Evolutionary conservation across 2,888 invertebrate genomes (phyloP), one percentile per base, ranked within the genome.

Genomic region (Fragum whitleyi): DNA sequence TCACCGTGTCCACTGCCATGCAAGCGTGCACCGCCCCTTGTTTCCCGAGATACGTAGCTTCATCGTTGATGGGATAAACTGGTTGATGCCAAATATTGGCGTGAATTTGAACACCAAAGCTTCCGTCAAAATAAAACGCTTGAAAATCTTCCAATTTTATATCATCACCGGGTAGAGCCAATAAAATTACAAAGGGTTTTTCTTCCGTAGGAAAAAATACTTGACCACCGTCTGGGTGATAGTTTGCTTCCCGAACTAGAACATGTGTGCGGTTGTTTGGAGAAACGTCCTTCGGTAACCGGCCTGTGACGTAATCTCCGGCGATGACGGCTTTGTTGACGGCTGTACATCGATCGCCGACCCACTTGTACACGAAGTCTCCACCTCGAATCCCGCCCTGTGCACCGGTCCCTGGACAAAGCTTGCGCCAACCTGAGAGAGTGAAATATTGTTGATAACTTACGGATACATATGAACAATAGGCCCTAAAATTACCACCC

Each of bases 51-150:
- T 88, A 88, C 28, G 76, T 68, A 0, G 88, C 85, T 28, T 79
- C 79, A 67, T 89, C 87, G 14, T 69, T 74, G 14, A 87, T 59
- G 39, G 88, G 87, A 76, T 86, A 87, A 0, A 88, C 65, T 0
- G 86, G 83, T 47, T 88, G 87, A 47, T 89, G 89, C 88, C 88
- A 88, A 21, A 89, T 81, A 26, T 85, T 74, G 0, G 89, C 81
- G 39, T 86, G 83, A 28, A 89, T 88, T 62, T 89, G 89, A 0
- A 88, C 74, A 23, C 89, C 89, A 67, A 86, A 88, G n/a, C 78
- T 85, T 23, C 89, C 89, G 55, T 89, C 88, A 59, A 85, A 89
- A 74, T 87, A 89, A 75, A 89, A 89, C 0, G 89, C 87, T 14
- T 75, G 74, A 74, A 88, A 88, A 57, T 87, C 74, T n/a, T 85